phyloP scores from a whole-genome alignment of 2,888 invertebrate genomes.

The Himalopsyche tibetana region DNA sequence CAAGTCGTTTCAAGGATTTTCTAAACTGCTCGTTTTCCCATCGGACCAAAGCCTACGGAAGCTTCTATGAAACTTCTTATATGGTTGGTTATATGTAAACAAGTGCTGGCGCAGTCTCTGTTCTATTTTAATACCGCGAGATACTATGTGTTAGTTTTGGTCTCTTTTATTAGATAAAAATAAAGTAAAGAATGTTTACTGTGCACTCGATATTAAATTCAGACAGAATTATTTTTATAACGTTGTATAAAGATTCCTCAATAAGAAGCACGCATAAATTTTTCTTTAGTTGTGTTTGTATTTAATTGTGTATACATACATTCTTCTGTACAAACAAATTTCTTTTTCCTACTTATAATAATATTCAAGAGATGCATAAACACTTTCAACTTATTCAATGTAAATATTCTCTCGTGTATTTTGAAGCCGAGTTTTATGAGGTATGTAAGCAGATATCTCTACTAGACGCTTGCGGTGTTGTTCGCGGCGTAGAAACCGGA shows the following conservation, averaged over 20 bases:
- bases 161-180: neutral
- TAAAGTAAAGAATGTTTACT: neutral
- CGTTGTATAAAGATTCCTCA: too few species aligned
- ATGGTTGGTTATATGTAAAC: constrained; percentile 17
- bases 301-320: too few species aligned
- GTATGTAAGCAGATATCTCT: constrained; percentile 24
- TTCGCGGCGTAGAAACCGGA: constrained; percentile 46
- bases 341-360: neutral
- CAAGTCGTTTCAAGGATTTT: constrained; percentile 51
- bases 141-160: constrained; percentile 44
- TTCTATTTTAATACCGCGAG: constrained; percentile 52
- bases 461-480: constrained; percentile 33
- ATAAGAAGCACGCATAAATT: too few species aligned
- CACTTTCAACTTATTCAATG: constrained; percentile 4
- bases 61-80: constrained; percentile 23
- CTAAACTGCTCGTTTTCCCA: constrained; percentile 47
- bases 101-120: constrained; percentile 52
- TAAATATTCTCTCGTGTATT: constrained; percentile 14
- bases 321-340: too few species aligned
- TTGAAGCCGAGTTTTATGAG: neutral
- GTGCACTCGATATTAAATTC: too few species aligned
- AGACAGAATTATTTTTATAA: too few species aligned
- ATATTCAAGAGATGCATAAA: neutral
- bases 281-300: too few species aligned
- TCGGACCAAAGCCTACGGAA: constrained; percentile 45